These are phyloP conservation scores for Poeciliopsis turneri DNA, from an alignment of 2,797 vertebrate genomes.

Conservation along the genomic window DNA sequence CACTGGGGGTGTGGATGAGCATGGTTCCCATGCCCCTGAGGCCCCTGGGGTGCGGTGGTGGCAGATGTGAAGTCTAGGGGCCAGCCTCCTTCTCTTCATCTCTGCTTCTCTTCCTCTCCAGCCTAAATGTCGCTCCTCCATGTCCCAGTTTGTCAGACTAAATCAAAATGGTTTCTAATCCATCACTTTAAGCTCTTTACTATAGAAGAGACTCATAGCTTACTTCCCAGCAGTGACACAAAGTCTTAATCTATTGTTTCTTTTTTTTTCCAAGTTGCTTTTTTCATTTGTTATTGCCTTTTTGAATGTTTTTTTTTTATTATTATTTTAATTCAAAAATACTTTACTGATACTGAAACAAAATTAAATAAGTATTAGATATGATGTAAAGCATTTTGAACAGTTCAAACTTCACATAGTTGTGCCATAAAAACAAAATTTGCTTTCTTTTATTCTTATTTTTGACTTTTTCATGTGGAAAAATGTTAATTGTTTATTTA, in stretches of 20 bases:
- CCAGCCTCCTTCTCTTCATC: conserved; percentile 44
- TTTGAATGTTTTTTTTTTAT: too few species aligned
- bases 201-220: conserved; percentile 37
- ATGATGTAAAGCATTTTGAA: not conserved
- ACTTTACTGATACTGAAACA: too few species aligned
- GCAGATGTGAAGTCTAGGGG: conserved; percentile 82
- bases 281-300: not conserved
- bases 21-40: conserved; percentile 81
- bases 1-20: conserved; percentile 38
- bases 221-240: conserved; percentile 3
- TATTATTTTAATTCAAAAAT: too few species aligned
- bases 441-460: not conserved
- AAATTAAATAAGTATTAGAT: not conserved
- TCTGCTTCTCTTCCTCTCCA: conserved; percentile 53
- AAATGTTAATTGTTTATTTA: not conserved
- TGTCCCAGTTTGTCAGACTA: conserved; percentile 42
- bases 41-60: conserved; percentile 74
- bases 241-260: not conserved
- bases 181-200: conserved; percentile 48
- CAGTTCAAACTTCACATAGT: not conserved
- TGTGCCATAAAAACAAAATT: not conserved
- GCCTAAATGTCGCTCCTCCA: conserved; percentile 33
- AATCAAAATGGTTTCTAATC: conserved; percentile 36
- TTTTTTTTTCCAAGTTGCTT: not conserved
- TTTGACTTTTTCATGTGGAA: not conserved